Conservation (phyloP, 35 echinoderm and acorn worm species). For the Antedon bifida region DNA sequence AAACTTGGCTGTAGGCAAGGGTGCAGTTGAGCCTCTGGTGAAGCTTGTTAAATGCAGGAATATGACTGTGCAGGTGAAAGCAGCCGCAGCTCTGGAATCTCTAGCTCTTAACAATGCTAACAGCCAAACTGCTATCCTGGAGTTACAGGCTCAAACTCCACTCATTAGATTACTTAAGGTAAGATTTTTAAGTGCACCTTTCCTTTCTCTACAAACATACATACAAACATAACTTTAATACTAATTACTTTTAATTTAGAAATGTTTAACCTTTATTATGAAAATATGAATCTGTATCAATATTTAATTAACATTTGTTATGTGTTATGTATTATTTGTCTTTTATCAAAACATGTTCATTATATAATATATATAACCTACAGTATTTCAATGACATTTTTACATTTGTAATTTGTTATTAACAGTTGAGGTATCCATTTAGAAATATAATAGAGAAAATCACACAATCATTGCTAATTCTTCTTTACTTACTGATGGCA, state of each 20-base stretch:
- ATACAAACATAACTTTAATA: background rate
- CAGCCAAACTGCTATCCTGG: conserved; percentile 69
- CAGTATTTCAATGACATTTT: too few relatives aligned
- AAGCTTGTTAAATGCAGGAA: conserved; percentile 67
- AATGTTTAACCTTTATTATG: background rate
- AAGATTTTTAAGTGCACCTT: background rate
- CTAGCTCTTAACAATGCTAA: conserved; percentile 73
- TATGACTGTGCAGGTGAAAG: conserved; percentile 85
- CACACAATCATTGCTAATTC: too few relatives aligned
- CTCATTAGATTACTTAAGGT: conserved; percentile 86
- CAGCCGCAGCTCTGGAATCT: conserved; percentile 78
- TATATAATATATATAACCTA: too few relatives aligned
- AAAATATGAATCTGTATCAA: background rate
- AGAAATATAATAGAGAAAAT: too few relatives aligned
- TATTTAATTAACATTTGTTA: too few relatives aligned
- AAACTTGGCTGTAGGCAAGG: conserved; percentile 29
- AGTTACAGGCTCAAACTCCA: conserved; percentile 48
- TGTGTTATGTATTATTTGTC: too few relatives aligned
- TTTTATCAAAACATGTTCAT: too few relatives aligned
- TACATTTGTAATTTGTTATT: too few relatives aligned
- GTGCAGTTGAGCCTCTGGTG: conserved; percentile 76
- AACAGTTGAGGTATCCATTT: too few relatives aligned
- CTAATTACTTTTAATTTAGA: too few relatives aligned
- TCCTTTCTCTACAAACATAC: background rate
- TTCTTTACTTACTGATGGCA: too few relatives aligned